Evolutionary conservation across 2,888 invertebrate species (phyloP), one percentile per base, ranked within the genome.

Genomic region (Chromoteleia sp.): DNA sequence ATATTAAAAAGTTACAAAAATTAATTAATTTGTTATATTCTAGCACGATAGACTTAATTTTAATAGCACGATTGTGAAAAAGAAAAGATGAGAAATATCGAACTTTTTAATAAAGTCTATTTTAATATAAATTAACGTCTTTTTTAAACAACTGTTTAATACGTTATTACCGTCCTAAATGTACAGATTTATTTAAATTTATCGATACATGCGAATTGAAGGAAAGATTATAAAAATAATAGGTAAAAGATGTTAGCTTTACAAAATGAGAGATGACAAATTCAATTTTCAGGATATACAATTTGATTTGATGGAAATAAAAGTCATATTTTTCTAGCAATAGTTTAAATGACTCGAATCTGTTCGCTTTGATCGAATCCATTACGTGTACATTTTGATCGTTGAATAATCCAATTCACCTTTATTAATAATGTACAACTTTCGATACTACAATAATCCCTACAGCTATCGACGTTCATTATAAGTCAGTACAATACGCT

Each of bases 361-460:
- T n/a, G n/a, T 36, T 58, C 58, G 25, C 58, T 59, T 58, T 59
- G 70, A 48, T 50, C 12, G 25, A 21, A 2, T 45, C 45, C 45
- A 63, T 43, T 48, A 52, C 58, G 29, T 33, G 36, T 63, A 45
- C 58, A 50, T 59, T 63, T 59, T 12, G 50, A 56, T 74, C 43
- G 39, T 50, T 52, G 12, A 52, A 30, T 68, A 59, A 77, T 77
- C 76, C 54, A 43, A 68, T 63, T 58, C 43, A 29, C 7, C 36
- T 61, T 33, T 45, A 68, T 77, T 45, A 77, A 61, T 77, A 61
- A 77, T 77, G 36, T 33, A 10, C 17, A 48, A 67, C 50, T 67
- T 58, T 33, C 30, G 19, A 68, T 67, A 58, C 39, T 43, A 39
- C 15, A 36, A 30, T 67, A 68, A 67, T 67, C 61, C 21, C n/a